Evolutionary conservation across 92 coral and sea anemone genomes (phyloP).

Genomic region (Heliopora coerulea): DNA sequence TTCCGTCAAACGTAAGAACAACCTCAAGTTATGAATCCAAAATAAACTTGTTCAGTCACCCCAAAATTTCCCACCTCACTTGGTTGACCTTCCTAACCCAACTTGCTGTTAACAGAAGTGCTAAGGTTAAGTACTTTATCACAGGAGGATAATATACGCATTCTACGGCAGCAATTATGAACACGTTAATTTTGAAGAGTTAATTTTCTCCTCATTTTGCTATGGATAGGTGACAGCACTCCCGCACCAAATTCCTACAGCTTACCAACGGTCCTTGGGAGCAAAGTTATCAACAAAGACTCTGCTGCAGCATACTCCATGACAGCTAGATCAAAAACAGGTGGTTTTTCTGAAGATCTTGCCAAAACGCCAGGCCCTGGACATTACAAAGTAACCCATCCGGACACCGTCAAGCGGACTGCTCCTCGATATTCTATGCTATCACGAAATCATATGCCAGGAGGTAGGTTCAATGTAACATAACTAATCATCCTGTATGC

Average conservation of each 20-base stretch:
- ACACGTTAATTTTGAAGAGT: too few relatives aligned
- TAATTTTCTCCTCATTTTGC: not conserved
- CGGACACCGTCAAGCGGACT: constrained; percentile 62
- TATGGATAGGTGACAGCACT: constrained; percentile 76
- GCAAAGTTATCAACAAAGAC: constrained; percentile 71
- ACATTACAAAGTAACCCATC: constrained; percentile 62
- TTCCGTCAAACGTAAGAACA: too few relatives aligned
- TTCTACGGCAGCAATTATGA: not conserved
- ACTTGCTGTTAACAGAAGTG: too few relatives aligned
- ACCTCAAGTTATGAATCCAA: too few relatives aligned
- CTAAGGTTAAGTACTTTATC: too few relatives aligned
- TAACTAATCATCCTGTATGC: too few relatives aligned
- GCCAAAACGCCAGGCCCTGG: constrained; percentile 99
- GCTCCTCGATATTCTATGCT: constrained; percentile 80
- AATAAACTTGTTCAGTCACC: too few relatives aligned
- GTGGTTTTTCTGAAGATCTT: constrained; percentile 95
- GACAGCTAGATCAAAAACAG: constrained; percentile 89
- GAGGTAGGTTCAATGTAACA: constrained; percentile 56
- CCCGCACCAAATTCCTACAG: constrained; percentile 89
- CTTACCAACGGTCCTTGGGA: constrained; percentile 74
- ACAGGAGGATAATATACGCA: too few relatives aligned
- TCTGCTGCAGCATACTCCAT: constrained; percentile 93
- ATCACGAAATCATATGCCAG: constrained; percentile 87
- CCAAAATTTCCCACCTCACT: too few relatives aligned
- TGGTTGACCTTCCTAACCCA: too few relatives aligned